phyloP scores from a whole-genome alignment of 2,888 invertebrate genomes.

The Eledona agricola region DNA sequence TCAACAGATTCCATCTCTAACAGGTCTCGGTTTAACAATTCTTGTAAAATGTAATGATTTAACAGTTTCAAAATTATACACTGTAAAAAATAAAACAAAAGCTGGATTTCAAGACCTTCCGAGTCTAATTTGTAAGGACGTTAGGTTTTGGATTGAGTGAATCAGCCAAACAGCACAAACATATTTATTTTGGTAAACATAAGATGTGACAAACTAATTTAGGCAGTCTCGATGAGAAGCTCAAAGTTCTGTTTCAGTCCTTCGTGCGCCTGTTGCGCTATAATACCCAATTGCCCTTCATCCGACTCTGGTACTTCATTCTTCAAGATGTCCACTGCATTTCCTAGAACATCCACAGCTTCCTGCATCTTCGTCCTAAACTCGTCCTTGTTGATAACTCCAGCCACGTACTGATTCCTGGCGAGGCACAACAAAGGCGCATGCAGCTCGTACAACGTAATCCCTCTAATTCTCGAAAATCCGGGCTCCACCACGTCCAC shows the following conservation, averaged over 20 bases:
- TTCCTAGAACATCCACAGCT: conserved; percentile 70
- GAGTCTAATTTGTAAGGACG: no score
- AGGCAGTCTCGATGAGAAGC: conserved; percentile 51
- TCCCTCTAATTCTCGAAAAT: conserved; percentile 77
- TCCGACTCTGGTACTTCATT: conserved; percentile 73
- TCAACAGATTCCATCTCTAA: no score
- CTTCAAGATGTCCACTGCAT: conserved; percentile 72
- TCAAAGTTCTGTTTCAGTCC: conserved; percentile 57
- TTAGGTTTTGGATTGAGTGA: no score
- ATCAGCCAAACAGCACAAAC: not conserved
- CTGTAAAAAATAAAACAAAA: no score
- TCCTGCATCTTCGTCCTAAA: conserved; percentile 72
- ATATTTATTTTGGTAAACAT: not conserved
- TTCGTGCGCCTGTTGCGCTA: conserved; percentile 66
- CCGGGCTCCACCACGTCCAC: conserved; percentile 82
- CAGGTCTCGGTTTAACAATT: no score
- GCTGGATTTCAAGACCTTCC: no score
- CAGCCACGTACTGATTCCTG: conserved; percentile 70
- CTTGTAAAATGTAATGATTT: no score
- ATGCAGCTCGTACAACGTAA: conserved; percentile 74
- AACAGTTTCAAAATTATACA: no score
- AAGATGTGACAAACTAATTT: no score
- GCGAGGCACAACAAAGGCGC: conserved; percentile 78
- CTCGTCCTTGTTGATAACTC: conserved; percentile 67
- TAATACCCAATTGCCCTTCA: conserved; percentile 72